phyloP scores from a whole-genome alignment of 2,797 vertebrate genomes.

The Cyclura pinguis region DNA sequence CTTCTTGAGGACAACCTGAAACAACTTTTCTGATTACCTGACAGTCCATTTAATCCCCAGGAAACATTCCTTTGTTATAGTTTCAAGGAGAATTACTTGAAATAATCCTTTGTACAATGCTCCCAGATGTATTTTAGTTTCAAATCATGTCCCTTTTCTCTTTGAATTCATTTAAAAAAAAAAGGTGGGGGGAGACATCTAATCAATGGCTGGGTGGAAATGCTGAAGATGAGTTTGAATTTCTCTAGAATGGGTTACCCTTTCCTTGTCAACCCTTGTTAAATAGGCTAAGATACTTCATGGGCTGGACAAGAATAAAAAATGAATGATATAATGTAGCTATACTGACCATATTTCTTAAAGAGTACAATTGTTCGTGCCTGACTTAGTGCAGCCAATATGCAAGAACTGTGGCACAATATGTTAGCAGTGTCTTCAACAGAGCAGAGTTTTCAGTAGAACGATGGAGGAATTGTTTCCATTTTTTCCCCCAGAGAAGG shows the following conservation, averaged over 20 bases:
- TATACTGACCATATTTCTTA: constrained; percentile 57
- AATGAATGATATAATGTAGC: constrained; percentile 71
- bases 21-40: constrained; percentile 87
- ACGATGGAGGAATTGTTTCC: constrained; percentile 62
- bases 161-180: constrained; percentile 75
- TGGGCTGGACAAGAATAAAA: constrained; percentile 73
- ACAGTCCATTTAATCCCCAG: constrained; percentile 87
- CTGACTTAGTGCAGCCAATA: background rate
- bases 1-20: constrained; percentile 82
- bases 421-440: constrained; percentile 72
- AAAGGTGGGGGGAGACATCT: constrained; percentile 61
- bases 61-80: constrained; percentile 86
- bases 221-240: constrained; percentile 75
- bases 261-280: constrained; percentile 76
- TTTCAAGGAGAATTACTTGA: constrained; percentile 89
- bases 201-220: constrained; percentile 82
- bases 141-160: constrained; percentile 82
- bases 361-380: constrained; percentile 50
- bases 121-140: constrained; percentile 84
- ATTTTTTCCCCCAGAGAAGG: constrained; percentile 58
- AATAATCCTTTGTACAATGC: constrained; percentile 86
- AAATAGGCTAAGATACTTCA: constrained; percentile 69
- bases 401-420: constrained; percentile 36
- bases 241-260: constrained; percentile 77
- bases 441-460: constrained; percentile 57